phyloP scores from a whole-genome alignment of 2,797 vertebrate species.

The Pangasius krempfi region DNA sequence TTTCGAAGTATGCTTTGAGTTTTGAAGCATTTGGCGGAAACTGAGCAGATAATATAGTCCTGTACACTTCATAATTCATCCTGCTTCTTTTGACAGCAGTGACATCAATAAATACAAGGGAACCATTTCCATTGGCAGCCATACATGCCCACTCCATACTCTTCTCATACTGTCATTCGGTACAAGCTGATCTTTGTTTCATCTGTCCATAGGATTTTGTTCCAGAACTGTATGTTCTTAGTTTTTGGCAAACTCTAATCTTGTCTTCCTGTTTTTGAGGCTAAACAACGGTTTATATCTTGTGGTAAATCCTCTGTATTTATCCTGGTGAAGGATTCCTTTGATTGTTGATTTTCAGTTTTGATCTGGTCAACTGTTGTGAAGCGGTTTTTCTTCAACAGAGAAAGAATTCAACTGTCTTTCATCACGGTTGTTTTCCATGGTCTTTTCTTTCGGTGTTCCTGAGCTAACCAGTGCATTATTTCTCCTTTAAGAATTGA shows the following conservation, averaged over 20 bases:
- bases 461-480: neutral
- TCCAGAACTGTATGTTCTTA: too few species aligned
- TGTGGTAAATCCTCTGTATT: neutral
- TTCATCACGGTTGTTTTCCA: neutral
- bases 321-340: neutral
- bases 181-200: neutral
- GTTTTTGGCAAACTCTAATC: too few species aligned
- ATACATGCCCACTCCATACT: neutral
- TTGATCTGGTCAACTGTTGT: neutral
- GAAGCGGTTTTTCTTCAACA: neutral
- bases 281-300: neutral
- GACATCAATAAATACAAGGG: neutral
- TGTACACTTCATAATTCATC: neutral
- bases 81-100: neutral
- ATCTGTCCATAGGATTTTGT: neutral
- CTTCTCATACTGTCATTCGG: neutral
- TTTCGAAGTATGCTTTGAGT: neutral
- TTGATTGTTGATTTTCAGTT: too few species aligned
- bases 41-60: neutral
- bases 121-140: neutral
- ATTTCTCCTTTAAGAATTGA: neutral
- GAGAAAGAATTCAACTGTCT: neutral
- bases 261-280: neutral
- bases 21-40: neutral
- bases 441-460: neutral